phyloP scores from a whole-genome alignment of 2,797 vertebrate species.

The Manis crassicaudata region DNA sequence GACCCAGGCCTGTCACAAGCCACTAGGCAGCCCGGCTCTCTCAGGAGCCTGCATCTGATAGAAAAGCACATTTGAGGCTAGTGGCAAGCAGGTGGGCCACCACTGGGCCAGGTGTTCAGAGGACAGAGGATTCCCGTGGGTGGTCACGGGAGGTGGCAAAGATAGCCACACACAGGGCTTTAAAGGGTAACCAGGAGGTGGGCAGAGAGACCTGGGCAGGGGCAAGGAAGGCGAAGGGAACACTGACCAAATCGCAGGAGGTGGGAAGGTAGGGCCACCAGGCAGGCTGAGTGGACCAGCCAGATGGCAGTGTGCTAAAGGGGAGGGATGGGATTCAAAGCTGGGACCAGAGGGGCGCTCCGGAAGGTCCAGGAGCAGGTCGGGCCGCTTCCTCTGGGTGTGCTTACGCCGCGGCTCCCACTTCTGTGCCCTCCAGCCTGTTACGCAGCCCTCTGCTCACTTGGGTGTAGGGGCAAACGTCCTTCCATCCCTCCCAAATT shows the following conservation, averaged over 20 bases:
- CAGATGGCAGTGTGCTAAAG: not conserved
- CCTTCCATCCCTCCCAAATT: not conserved
- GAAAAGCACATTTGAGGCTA: not conserved
- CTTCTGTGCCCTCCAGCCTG: not conserved
- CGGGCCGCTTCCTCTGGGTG: not conserved
- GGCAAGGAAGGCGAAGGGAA: not conserved
- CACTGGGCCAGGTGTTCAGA: not conserved
- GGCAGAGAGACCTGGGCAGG: fast-evolving
- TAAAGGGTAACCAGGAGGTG: not conserved
- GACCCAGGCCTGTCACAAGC: not conserved
- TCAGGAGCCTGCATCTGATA: not conserved
- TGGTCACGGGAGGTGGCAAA: fast-evolving
- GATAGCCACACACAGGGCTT: not conserved
- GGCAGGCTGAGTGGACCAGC: not conserved
- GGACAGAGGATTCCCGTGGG: not conserved
- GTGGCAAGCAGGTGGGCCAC: not conserved
- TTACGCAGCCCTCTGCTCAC: no score
- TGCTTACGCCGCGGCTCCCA: fast-evolving
- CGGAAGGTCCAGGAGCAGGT: not conserved
- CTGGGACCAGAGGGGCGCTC: not conserved
- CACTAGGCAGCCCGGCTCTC: not conserved
- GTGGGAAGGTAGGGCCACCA: fast-evolving
- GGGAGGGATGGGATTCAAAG: not conserved
- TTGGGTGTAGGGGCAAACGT: not conserved
- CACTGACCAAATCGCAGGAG: not conserved